phyloP scores from a whole-genome alignment of 2,888 invertebrate genomes.

The Thymelicus lineola region DNA sequence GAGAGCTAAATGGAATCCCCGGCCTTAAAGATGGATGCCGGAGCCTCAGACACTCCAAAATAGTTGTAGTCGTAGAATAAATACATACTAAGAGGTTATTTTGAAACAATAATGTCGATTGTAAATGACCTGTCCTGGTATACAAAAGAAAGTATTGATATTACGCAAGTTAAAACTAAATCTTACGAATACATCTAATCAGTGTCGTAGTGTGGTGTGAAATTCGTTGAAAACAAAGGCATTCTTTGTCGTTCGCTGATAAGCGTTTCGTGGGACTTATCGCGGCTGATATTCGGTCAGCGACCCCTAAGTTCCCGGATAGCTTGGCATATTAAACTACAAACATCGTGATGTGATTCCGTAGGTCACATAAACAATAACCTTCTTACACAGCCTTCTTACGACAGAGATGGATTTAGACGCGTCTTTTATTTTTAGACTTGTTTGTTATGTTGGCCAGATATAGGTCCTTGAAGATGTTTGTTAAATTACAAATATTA shows the following conservation, averaged over 20 bases:
- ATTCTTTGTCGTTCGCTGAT: slow-evolving; percentile 73
- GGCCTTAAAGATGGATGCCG: too few species aligned
- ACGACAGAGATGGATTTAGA: slow-evolving; percentile 13
- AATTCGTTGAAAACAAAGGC: slow-evolving; percentile 78
- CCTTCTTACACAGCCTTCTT: slow-evolving; percentile 37
- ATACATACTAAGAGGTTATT: too few species aligned
- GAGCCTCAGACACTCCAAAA: too few species aligned
- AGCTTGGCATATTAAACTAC: slow-evolving; percentile 58
- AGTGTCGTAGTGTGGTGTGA: slow-evolving; percentile 59
- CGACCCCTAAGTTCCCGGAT: slow-evolving; percentile 68
- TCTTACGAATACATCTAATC: slow-evolving; percentile 60
- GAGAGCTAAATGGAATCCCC: too few species aligned
- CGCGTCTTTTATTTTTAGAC: slow-evolving; percentile 14
- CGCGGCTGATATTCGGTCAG: slow-evolving; percentile 75
- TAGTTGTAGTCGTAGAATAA: too few species aligned
- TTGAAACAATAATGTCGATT: too few species aligned
- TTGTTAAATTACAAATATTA: not conserved
- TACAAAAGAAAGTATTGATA: not conserved
- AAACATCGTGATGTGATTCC: slow-evolving; percentile 44
- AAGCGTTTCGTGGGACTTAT: slow-evolving; percentile 77
- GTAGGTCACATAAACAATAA: slow-evolving; percentile 37
- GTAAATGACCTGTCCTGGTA: too few species aligned
- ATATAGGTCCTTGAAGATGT: slow-evolving; percentile 5
- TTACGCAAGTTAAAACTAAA: slow-evolving; percentile 28
- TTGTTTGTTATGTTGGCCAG: slow-evolving; percentile 1